Base-by-base conservation (phyloP, 35 echinoderm and acorn worm genomes). In the Heliocidaris tuberculata region DNA sequence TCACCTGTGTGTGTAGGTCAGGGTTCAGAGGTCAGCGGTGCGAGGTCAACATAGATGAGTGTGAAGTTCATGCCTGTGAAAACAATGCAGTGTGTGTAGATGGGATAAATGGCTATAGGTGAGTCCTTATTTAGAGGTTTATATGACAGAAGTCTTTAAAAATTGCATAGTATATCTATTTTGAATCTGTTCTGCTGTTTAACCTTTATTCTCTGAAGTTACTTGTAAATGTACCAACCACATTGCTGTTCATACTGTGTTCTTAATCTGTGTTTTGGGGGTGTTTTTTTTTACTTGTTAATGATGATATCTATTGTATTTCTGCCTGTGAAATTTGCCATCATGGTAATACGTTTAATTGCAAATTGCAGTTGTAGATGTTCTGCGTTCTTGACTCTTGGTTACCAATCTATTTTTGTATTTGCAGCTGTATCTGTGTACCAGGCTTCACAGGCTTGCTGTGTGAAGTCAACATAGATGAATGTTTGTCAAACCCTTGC, bases 51-150 rank as follows among this genome's bases (percentile, higher is more conserved):
- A 86, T 97, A 93, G 92, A 97, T 86, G 97, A 97, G 50, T 97
- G 97, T 93, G 94, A 95, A 31, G 93, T 61, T 6, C 90, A 95
- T 29, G 47, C 48, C 0, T 97, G 97, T 35, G 86, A 85, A 59
- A 97, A 96, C 94, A 85, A 71, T 47, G 97, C 97, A 15, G 95
- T 70, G 9, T 97, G 97, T 88, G 65, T 92, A 49, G 97, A 97
- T 94, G 86, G 90, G 19, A 61, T 95, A 9, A 93, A 89, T 87
- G 86, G 93, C 13, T 97, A 96, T 47, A 94, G 95, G 93, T 88
- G 85, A 85, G 32, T 78, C 16, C 60, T 49, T 13, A 93, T 21
- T 21, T 17, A 29, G 16, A 27, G 1, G 27, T 9, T 50, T 15
- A 9, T 35, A 29, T 92, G n/a, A 92, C 48, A 21, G 11, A 42